These are phyloP conservation scores for Stenolophus ochropezus DNA, from an alignment of 2,888 invertebrate genomes.

Conservation along the genomic window DNA sequence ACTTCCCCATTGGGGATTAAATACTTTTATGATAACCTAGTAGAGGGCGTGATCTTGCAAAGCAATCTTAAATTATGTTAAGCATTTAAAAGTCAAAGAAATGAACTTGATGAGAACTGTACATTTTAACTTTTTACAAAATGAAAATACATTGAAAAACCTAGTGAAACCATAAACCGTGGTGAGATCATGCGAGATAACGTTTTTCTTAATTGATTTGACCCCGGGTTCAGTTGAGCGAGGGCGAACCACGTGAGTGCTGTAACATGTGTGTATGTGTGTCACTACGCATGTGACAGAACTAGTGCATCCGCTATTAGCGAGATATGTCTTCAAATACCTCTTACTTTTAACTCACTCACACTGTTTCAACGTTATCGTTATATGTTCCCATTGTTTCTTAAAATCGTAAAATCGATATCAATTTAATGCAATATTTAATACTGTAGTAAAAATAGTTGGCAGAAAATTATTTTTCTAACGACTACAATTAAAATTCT, in stretches of 20 bases:
- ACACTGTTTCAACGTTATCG: not conserved
- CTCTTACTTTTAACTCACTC: not conserved
- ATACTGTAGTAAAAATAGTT: not conserved
- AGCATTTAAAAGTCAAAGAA: too few relatives aligned
- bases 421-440: not conserved
- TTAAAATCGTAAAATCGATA: not conserved
- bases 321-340: not conserved
- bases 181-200: constrained; percentile 20
- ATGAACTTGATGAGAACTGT: too few relatives aligned
- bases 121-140: too few relatives aligned
- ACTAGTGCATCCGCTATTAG: constrained; percentile 4
- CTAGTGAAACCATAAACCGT: not conserved
- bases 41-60: too few relatives aligned
- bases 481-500: not conserved
- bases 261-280: constrained; percentile 3
- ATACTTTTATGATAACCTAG: too few relatives aligned
- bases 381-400: not conserved
- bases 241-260: constrained; percentile 44
- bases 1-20: too few relatives aligned
- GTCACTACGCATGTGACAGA: constrained; percentile 25
- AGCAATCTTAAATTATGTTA: too few relatives aligned
- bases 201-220: constrained; percentile 40
- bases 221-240: constrained; percentile 50
- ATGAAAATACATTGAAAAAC: too few relatives aligned
- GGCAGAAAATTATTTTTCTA: not conserved